A percentile compares a stretch with the other conserved stretches of the same genome.
These are phyloP conservation scores for Morone saxatilis DNA, from an alignment of 2,113 vertebrate genomes.

Conservation along the genomic window DNA sequence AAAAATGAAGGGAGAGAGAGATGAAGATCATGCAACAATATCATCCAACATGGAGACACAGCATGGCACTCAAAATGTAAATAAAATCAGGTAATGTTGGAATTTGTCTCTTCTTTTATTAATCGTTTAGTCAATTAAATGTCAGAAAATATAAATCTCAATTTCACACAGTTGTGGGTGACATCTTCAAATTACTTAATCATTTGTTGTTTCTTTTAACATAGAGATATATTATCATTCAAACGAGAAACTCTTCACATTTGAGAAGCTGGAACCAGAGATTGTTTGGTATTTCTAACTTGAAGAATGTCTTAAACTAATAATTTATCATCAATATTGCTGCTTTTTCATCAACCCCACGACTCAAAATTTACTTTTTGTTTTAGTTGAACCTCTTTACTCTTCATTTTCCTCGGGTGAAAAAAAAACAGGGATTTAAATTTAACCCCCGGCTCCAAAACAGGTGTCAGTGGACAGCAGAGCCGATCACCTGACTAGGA, in stretches of 20 bases:
- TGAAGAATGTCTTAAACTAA: neutral
- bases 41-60: neutral
- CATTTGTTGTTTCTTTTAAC: neutral
- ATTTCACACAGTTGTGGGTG: neutral
- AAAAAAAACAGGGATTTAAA: conserved; percentile 34
- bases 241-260: neutral
- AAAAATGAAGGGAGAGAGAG: neutral
- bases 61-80: neutral
- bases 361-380: neutral
- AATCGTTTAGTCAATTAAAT: neutral
- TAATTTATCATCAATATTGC: neutral
- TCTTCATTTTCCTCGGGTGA: neutral
- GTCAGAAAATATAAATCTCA: neutral
- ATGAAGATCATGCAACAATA: too few species aligned
- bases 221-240: neutral
- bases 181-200: neutral
- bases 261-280: neutral
- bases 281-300: neutral
- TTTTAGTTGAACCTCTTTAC: neutral
- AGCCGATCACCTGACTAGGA: conserved; percentile 56
- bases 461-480: conserved; percentile 51
- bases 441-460: conserved; percentile 29
- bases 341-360: neutral
- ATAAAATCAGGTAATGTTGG: neutral
- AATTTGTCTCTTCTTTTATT: neutral